Conservation (phyloP, 2,113 vertebrate genomes). For the Mesoclemmys tuberculata region DNA sequence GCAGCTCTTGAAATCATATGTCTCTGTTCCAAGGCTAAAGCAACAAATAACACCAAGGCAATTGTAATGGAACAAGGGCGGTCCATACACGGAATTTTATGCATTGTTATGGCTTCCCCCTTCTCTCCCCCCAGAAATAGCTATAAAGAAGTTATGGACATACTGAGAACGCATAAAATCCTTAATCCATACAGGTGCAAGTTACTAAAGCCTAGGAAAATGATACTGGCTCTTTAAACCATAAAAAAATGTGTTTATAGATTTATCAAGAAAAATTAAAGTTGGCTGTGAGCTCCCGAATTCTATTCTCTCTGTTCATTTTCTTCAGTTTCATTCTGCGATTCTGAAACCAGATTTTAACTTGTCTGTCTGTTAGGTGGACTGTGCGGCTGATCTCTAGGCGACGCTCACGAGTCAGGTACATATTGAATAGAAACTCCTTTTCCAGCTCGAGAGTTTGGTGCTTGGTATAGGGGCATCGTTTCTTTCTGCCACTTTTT, state of each 20-base stretch:
- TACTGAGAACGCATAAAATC: conserved; percentile 60
- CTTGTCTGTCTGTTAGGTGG: conserved; percentile 99
- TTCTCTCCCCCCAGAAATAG: conserved; percentile 52
- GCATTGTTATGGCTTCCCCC: conserved; percentile 71
- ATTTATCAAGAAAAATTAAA: conserved; percentile 98
- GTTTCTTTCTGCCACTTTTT: conserved; percentile 98
- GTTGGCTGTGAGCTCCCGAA: conserved; percentile 96
- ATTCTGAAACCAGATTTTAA: conserved; percentile 99
- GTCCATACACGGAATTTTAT: conserved; percentile 49
- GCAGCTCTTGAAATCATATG: conserved; percentile 40
- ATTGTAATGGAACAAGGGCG: not conserved
- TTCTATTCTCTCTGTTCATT: conserved; percentile 98
- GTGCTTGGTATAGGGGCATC: conserved; percentile 98
- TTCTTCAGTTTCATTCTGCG: conserved; percentile 99
- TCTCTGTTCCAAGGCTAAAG: conserved; percentile 27
- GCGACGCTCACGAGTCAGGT: conserved; percentile 98
- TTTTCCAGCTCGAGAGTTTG: conserved; percentile 99
- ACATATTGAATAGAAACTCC: conserved; percentile 99
- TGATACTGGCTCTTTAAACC: conserved; percentile 74
- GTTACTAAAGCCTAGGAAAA: conserved; percentile 75
- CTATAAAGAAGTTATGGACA: conserved; percentile 69
- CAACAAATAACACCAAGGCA: conserved; percentile 4
- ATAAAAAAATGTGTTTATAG: conserved; percentile 64
- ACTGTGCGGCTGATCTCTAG: conserved; percentile 99
- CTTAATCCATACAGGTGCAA: conserved; percentile 79